These are phyloP conservation scores for Bruchidius siliquastri DNA, from an alignment of 2,888 invertebrate species.

Conservation along the genomic window DNA sequence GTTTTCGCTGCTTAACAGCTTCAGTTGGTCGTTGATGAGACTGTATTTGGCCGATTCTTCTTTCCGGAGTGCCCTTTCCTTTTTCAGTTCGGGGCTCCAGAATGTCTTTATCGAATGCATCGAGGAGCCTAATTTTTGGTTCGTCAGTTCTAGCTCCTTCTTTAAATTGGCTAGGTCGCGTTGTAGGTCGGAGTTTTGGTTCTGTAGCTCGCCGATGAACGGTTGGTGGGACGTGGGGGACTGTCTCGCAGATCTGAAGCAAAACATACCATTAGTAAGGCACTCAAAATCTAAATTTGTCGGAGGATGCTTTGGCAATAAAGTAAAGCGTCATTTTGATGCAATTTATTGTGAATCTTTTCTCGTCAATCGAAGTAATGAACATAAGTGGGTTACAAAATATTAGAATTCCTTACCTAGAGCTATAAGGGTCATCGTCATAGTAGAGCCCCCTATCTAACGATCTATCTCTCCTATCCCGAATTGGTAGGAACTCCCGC, in stretches of 20 bases:
- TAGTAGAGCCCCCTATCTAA: constrained; percentile 63
- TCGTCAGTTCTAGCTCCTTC: constrained; percentile 91
- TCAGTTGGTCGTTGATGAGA: constrained; percentile 93
- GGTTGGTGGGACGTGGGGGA: constrained; percentile 64
- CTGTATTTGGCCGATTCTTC: constrained; percentile 97
- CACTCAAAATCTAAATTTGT: no score
- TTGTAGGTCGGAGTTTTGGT: constrained; percentile 92
- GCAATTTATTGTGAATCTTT: no score
- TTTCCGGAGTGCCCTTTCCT: constrained; percentile 92
- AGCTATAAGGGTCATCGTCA: constrained; percentile 64
- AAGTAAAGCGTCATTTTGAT: no score
- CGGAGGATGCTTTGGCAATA: no score
- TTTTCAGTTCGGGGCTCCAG: constrained; percentile 99
- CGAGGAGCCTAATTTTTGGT: constrained; percentile 95
- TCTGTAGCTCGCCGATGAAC: constrained; percentile 76
- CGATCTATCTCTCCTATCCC: constrained; percentile 67
- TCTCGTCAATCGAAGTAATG: no score
- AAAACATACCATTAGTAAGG: no score
- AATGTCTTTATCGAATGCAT: constrained; percentile 99
- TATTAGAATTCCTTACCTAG: constrained; percentile 13
- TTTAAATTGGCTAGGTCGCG: constrained; percentile 88
- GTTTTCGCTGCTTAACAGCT: constrained; percentile 92
- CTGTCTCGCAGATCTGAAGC: constrained; percentile 61
- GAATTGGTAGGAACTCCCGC: constrained; percentile 81
- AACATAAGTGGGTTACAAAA: no score